Percentiles rank a stretch among this genome's conserved stretches.
These are phyloP conservation scores for Trichogramma pretiosum DNA, from an alignment of 1,140 invertebrate species.

Conservation along the genomic window DNA sequence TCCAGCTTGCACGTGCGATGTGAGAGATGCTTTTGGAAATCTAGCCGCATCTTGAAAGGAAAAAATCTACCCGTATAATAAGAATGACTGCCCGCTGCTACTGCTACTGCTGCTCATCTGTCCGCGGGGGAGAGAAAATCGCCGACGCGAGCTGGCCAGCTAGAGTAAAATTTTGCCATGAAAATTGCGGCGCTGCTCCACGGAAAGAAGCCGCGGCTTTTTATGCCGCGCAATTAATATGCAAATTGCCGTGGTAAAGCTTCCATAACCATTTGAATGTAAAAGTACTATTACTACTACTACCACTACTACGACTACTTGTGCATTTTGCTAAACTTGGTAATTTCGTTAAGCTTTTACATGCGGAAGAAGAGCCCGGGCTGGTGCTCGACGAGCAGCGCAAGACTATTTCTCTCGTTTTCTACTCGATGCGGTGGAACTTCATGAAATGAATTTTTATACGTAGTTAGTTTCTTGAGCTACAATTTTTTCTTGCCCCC, in stretches of 20 bases:
- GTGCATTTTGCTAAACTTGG: conserved; percentile 10
- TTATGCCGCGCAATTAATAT: conserved; percentile 17
- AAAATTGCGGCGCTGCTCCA: not conserved
- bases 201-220: not conserved
- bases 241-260: conserved; percentile 6
- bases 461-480: not conserved
- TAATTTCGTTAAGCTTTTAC: conserved; percentile 13
- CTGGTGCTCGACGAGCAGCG: no score
- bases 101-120: no score
- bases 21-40: not conserved
- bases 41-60: no score
- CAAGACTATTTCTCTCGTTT: no score
- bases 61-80: no score
- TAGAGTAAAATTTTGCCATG: conserved; percentile 11
- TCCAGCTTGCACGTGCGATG: not conserved
- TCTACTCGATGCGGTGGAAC: no score
- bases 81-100: no score
- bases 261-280: conserved; percentile 1
- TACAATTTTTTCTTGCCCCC: no score
- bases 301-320: no score
- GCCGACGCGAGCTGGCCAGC: not conserved
- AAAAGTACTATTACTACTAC: not conserved
- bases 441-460: conserved; percentile 17
- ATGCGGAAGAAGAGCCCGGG: no score
- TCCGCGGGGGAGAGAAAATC: not conserved